These are phyloP conservation scores for Pelecanoides urinatrix DNA, from an alignment of 2,113 vertebrate species.

Conservation along the genomic window DNA sequence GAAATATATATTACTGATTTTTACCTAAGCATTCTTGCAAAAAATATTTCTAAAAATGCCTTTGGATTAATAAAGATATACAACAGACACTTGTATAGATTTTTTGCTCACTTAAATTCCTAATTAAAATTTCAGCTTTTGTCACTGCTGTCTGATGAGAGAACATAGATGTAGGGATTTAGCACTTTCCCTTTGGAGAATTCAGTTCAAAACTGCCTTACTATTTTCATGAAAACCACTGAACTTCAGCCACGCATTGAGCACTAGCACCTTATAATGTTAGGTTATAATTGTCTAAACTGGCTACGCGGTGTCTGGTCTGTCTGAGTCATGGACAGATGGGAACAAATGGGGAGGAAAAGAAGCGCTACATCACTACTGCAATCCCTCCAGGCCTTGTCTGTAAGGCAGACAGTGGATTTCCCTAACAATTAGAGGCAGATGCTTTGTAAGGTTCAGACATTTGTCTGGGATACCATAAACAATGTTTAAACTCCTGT, in stretches of 20 bases:
- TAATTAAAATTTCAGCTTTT: neutral
- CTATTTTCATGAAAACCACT: neutral
- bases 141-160: neutral
- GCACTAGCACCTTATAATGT: neutral
- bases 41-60: neutral
- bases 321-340: neutral
- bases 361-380: neutral
- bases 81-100: neutral
- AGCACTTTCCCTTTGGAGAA: neutral
- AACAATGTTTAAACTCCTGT: neutral
- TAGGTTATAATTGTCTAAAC: neutral
- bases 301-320: fast-evolving
- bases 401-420: neutral
- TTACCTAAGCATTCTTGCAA: neutral
- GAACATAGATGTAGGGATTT: neutral
- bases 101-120: neutral
- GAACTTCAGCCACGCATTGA: neutral
- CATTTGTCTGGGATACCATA: neutral
- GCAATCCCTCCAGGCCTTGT: neutral
- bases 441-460: neutral
- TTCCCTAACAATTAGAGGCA: neutral
- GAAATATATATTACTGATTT: neutral
- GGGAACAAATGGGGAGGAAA: neutral
- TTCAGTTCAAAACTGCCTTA: neutral
- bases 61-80: neutral